Conservation (phyloP, 92 coral and sea anemone species). For the Zoanthus gigantus region DNA sequence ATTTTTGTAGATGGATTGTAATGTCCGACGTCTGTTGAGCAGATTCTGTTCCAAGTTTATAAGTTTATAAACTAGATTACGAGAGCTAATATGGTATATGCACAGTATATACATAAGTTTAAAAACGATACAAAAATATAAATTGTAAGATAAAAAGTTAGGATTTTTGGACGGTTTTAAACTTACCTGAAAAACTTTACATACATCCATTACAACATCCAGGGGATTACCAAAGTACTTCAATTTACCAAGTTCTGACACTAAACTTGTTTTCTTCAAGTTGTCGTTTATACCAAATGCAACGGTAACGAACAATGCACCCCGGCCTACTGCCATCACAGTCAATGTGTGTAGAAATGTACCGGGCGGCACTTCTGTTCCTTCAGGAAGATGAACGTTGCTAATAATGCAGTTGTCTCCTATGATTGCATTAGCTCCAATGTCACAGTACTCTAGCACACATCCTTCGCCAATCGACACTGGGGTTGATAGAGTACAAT, state of each 20-base stretch:
- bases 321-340: slow-evolving; percentile 65
- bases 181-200: slow-evolving; percentile 74
- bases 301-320: slow-evolving; percentile 88
- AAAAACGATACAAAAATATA: no score
- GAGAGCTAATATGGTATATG: no score
- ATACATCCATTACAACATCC: slow-evolving; percentile 68
- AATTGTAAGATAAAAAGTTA: no score
- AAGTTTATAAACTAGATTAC: no score
- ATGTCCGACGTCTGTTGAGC: no score
- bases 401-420: slow-evolving; percentile 84
- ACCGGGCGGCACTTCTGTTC: slow-evolving; percentile 68
- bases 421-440: slow-evolving; percentile 69
- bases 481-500: slow-evolving; percentile 70
- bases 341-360: slow-evolving; percentile 88
- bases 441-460: slow-evolving; percentile 88
- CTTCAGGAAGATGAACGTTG: slow-evolving; percentile 81
- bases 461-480: slow-evolving; percentile 72
- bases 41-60: no score
- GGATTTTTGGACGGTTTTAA: no score
- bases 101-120: no score
- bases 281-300: slow-evolving; percentile 86
- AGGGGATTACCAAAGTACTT: slow-evolving; percentile 79
- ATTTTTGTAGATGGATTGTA: no score
- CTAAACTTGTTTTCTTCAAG: slow-evolving; percentile 69
- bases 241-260: slow-evolving; percentile 69